A percentile compares a stretch with the other conserved stretches of the same genome.
phyloP scores from a whole-genome alignment of 2,113 vertebrate genomes.

The Myotis brandtii region DNA sequence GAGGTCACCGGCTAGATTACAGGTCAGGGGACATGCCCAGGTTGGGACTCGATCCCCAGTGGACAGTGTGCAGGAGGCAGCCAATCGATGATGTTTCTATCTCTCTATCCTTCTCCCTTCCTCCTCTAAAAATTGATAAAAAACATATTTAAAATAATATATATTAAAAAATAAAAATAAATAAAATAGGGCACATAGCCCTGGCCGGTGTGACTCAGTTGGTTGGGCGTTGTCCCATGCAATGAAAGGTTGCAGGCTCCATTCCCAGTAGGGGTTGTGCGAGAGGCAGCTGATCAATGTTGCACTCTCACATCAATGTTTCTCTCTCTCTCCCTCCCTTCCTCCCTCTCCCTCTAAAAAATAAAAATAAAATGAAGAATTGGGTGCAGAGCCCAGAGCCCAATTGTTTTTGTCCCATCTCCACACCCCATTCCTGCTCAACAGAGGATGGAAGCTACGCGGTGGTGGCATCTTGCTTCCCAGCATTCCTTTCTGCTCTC shows the following conservation, averaged over 20 bases:
- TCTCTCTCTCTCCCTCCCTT: background rate
- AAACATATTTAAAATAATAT: too few species aligned
- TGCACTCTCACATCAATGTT: background rate
- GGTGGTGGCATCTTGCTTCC: background rate
- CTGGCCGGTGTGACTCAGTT: too few species aligned
- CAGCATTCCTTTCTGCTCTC: background rate
- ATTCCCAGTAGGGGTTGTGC: background rate
- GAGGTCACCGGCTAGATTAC: background rate
- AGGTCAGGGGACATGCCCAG: background rate
- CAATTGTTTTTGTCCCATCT: background rate
- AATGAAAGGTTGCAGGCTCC: background rate
- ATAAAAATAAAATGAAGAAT: background rate
- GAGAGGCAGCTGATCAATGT: background rate
- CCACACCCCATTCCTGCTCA: background rate
- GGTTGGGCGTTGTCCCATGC: too few species aligned
- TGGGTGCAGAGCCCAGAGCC: background rate
- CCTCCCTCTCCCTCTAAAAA: background rate
- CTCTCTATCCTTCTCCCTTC: background rate
- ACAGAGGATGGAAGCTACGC: background rate
- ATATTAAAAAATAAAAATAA: too few species aligned
- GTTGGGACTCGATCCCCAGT: background rate
- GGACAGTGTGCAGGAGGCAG: background rate
- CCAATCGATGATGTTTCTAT: background rate
- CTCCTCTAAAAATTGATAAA: background rate
- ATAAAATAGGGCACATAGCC: too few species aligned